Conservation (phyloP, 2,797 vertebrate species). For the Myotis findleyi region DNA sequence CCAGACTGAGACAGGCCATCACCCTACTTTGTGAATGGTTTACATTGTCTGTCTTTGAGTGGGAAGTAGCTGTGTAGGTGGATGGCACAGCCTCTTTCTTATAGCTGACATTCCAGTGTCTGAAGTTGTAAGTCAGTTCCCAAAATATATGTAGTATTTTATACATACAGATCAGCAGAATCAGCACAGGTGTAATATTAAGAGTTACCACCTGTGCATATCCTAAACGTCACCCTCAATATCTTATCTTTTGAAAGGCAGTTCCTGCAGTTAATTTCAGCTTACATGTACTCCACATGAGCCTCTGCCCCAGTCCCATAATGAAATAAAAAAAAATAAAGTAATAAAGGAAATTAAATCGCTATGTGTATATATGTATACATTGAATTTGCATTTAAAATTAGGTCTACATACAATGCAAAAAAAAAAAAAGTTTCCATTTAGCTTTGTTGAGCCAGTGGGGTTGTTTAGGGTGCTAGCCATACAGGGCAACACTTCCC, state of each 20-base stretch:
- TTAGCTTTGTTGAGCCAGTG: not conserved
- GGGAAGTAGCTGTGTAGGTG: slow-evolving; percentile 80
- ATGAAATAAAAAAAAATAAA: slow-evolving; percentile 26
- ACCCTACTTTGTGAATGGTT: slow-evolving; percentile 5
- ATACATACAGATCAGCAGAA: not conserved
- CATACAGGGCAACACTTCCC: not conserved
- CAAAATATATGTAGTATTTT: slow-evolving; percentile 33
- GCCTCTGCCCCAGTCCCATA: not conserved
- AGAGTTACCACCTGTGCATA: not conserved
- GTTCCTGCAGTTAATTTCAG: not conserved
- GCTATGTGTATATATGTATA: not conserved
- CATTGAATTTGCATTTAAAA: not conserved
- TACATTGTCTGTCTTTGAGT: slow-evolving; percentile 73
- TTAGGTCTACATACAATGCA: not conserved
- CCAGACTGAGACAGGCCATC: slow-evolving; percentile 57
- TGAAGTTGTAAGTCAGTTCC: slow-evolving; percentile 70
- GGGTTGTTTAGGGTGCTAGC: not conserved
- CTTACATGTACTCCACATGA: not conserved
- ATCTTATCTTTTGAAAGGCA: slow-evolving; percentile 12
- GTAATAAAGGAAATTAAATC: not conserved
- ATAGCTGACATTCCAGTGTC: slow-evolving; percentile 73
- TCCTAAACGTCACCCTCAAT: not conserved
- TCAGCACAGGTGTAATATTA: not conserved
- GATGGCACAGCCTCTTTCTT: slow-evolving; percentile 69
- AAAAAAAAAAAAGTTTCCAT: not conserved